Evolutionary conservation across 2,113 vertebrate genomes (phyloP), one percentile per base, ranked within the genome.

Genomic region (human): DNA sequence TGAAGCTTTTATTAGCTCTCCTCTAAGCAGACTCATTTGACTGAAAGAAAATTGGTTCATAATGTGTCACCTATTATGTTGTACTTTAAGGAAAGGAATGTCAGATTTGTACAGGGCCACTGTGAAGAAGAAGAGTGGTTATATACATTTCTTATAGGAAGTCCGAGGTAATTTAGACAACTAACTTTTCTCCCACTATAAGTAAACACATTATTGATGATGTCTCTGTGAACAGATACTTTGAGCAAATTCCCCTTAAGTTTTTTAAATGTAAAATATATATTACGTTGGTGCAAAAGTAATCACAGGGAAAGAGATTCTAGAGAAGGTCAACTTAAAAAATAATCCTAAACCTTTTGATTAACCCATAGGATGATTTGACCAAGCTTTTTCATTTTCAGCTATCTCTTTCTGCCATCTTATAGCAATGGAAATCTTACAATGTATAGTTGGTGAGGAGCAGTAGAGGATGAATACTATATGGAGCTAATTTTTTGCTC

Each of bases 11-110:
- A 50, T 89, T 95, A 80, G n/a, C 35, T 86, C 94, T 96, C 90
- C 96, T 98, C 83, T 97, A 97, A 92, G 59, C 79, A 91, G 61
- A 23, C 27, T 92, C 12, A 76, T 93, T 76, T 97, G 93, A 95
- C 94, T 92, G 64, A 64, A 87, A 97, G 68, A 87, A 97, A 97
- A 82, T 89, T 92, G 89, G 64, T 96, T 97, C 59, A 68, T 97
- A 97, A 97, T 79, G 45, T 0, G 81, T 90, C 48, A 59, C 40
- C 23, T 93, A 84, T 80, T 95, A 78, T 64, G 4, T 16, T 89
- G 23, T 75, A 70, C 75, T 96, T 89, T 82, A 90, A 86, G 22
- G 55, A 84, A 83, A 84, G 12, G 11, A 64, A 73, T 72, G 6
- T 75, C n/a, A 92, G 59, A 66, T 10, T 35, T 3, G 22, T 87